These are phyloP conservation scores for Colius striatus DNA, from an alignment of 2,113 vertebrate genomes.

Conservation along the genomic window DNA sequence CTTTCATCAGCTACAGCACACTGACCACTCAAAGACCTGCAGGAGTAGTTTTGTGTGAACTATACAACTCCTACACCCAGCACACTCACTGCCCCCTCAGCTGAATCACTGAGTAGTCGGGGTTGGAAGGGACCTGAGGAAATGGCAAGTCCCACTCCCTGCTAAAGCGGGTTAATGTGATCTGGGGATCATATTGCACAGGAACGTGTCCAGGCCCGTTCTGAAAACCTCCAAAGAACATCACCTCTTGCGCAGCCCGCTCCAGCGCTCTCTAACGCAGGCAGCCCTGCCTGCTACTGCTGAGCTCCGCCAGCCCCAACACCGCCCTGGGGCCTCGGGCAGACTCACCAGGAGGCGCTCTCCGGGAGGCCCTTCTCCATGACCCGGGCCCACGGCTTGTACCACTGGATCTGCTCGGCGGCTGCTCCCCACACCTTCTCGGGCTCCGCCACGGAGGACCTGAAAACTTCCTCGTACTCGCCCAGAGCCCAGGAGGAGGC, in stretches of 20 bases:
- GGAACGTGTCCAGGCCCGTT: no score
- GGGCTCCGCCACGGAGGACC: constrained; percentile 63
- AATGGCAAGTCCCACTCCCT: no score
- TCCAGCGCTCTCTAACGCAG: neutral
- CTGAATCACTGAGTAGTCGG: no score
- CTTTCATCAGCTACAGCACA: fast-evolving
- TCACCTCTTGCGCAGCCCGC: no score
- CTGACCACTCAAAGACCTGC: fast-evolving
- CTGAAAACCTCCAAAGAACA: no score
- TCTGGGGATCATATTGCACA: no score
- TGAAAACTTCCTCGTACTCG: constrained; percentile 64
- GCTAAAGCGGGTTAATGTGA: no score
- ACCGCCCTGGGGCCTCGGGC: neutral
- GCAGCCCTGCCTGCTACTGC: neutral
- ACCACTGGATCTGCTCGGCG: constrained; percentile 72
- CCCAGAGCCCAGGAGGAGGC: neutral
- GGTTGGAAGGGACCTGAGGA: no score
- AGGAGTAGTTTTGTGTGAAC: fast-evolving
- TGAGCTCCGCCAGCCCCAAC: neutral
- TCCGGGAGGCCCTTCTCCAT: constrained; percentile 47
- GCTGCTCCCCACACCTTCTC: constrained; percentile 74
- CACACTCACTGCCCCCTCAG: neutral
- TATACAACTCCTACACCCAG: fast-evolving
- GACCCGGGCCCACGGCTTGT: constrained; percentile 74
- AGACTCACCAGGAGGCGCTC: constrained; percentile 71